Evolutionary conservation across 2,797 vertebrate species (phyloP), one percentile per base, ranked within the genome.

Genomic region (Leontopithecus rosalia): DNA sequence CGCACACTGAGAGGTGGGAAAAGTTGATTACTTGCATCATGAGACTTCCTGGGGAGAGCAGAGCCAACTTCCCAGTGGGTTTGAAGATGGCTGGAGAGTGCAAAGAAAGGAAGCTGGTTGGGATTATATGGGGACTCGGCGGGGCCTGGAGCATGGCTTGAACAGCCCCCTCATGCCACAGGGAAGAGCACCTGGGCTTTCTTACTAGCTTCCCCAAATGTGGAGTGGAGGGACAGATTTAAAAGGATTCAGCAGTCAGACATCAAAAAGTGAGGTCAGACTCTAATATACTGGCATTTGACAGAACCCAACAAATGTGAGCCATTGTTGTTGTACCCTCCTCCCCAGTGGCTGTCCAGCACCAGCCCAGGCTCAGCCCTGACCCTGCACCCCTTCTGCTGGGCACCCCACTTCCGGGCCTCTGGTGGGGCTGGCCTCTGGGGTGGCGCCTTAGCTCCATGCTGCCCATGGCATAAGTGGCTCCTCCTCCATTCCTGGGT

Each of bases 401-500:
- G 41, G 15, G 33, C 41, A 39, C 43, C 33, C 11, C 7, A n/a
- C 0, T 2, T 9, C 19, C 20, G 36, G 5, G 30, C 13, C 28
- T 30, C 52, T 17, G 41, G 39, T 0, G 2, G 52, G 72, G 64
- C 43, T 0, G n/a, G 17, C 57, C n/a, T 46, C 43, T 46, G 43
- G 43, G 43, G 43, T 46, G 43, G 3, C 5, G 19, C 55, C 55
- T 4, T 4, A 0, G 19, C 61, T 26, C 87, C 64, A n/a, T 70
- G 48, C 39, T 46, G 1, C 1, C 39, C 3, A 5, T 0, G 13
- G 64, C 52, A 10, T 0, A 22, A 9, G 22, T 2, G 19, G 41
- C 46, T 39, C 26, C 36, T 73, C 24, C 81, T 48, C 76, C 0
- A 2, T 61, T 76, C 36, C 67, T 7, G 1, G 2, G 28, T 15